Evolutionary conservation across 2,888 invertebrate genomes (phyloP).

Genomic region (Seira ritae): DNA sequence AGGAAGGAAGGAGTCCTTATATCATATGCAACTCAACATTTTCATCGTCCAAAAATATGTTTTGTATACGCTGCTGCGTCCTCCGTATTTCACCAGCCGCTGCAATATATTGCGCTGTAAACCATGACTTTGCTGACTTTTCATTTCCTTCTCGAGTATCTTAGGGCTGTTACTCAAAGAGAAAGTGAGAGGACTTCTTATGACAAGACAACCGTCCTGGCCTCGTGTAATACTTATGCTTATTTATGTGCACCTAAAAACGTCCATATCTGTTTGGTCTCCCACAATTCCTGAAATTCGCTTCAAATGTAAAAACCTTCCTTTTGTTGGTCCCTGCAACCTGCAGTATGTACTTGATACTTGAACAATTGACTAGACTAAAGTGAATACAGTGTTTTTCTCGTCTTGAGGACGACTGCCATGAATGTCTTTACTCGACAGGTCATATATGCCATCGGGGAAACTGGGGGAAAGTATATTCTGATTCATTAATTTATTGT

Average conservation of each 20-base stretch:
- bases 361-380: too few relatives aligned
- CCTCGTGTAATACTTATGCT: constrained; percentile 36
- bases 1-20: too few relatives aligned
- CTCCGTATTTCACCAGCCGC: too few relatives aligned
- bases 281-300: too few relatives aligned
- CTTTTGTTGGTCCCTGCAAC: too few relatives aligned
- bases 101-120: constrained; percentile 36
- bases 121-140: constrained; percentile 61
- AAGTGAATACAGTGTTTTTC: not conserved
- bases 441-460: constrained; percentile 44
- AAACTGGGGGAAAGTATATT: constrained; percentile 6
- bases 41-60: too few relatives aligned
- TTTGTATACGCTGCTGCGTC: too few relatives aligned
- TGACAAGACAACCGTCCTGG: constrained; percentile 15
- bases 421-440: constrained; percentile 31
- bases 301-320: too few relatives aligned
- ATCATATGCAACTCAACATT: too few relatives aligned
- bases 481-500: constrained; percentile 47
- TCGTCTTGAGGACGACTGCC: constrained; percentile 35
- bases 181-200: constrained; percentile 41
- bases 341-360: too few relatives aligned
- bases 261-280: not conserved
- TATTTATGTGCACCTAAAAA: constrained; percentile 35
- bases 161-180: constrained; percentile 38
- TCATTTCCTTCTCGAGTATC: constrained; percentile 52